Evolutionary conservation across 2,888 invertebrate species (phyloP).

Genomic region (Caenorhabditis uteleia): DNA sequence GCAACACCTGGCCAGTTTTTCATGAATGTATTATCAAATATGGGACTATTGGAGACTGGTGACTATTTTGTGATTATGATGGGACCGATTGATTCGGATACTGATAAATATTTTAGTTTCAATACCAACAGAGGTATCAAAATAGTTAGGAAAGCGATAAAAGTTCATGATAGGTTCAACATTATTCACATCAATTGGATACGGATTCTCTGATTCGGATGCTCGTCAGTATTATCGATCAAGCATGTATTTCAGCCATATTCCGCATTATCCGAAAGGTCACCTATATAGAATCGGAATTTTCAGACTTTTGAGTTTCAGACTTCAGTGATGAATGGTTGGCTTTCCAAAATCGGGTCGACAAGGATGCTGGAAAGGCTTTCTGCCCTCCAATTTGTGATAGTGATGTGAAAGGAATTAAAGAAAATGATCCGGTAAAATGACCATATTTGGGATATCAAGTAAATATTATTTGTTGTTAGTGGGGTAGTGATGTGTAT

Average conservation of each 20-base stretch:
- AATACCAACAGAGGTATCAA: conserved; percentile 23
- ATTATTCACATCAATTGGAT: conserved; percentile 3
- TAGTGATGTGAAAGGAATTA: conserved; percentile 10
- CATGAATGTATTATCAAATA: conserved; percentile 14
- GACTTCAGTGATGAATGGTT: conserved; percentile 36
- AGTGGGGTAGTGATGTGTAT: conserved; percentile 31
- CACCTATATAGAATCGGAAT: conserved; percentile 2
- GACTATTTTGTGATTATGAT: conserved; percentile 36
- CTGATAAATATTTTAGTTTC: conserved; percentile 13
- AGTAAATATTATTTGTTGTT: conserved; percentile 2
- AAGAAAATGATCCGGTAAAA: conserved; percentile 25
- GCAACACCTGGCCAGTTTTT: conserved; percentile 16
- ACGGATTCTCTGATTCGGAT: conserved; percentile 15
- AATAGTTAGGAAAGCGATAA: background rate
- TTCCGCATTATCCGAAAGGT: conserved; percentile 32
- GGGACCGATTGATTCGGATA: conserved; percentile 11
- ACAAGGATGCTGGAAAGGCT: conserved; percentile 7
- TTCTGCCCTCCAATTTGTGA: conserved; percentile 40
- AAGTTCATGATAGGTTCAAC: conserved; percentile 2
- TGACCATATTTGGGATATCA: background rate
- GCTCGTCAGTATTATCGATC: conserved; percentile 31
- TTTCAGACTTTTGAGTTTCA: conserved; percentile 21
- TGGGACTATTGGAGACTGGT: conserved; percentile 42
- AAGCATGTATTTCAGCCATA: conserved; percentile 26
- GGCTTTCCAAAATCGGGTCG: conserved; percentile 20